Conservation (phyloP, 2,888 invertebrate species). For the Ophion obscuratus region DNA sequence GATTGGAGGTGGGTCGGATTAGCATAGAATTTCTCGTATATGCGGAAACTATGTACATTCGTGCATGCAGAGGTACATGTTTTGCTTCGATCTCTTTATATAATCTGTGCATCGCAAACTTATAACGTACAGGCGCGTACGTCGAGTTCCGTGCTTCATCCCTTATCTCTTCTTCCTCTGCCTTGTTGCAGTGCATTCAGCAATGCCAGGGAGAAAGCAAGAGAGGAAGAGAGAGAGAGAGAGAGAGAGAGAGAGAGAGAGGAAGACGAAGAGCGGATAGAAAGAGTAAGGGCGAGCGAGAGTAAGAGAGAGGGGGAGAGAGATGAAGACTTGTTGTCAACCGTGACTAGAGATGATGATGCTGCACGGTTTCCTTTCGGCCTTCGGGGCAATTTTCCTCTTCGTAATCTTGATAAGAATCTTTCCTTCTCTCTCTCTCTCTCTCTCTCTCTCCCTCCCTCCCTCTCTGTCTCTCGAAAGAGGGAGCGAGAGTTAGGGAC, state of each 20-base stretch:
- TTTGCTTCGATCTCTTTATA: conserved; percentile 48
- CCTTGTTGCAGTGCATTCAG: conserved; percentile 58
- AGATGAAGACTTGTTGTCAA: conserved; percentile 69
- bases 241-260: conserved; percentile 1
- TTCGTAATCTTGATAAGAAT: conserved; percentile 51
- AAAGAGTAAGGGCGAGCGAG: too few species aligned
- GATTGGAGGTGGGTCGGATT: background rate
- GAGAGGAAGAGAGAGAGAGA: conserved; percentile 10
- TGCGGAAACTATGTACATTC: conserved; percentile 6
- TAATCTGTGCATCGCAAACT: conserved; percentile 48
- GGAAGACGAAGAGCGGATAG: background rate
- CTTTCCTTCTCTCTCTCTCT: background rate
- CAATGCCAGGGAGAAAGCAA: conserved; percentile 10
- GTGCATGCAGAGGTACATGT: conserved; percentile 5
- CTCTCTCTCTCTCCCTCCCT: background rate
- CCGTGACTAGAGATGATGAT: conserved; percentile 61
- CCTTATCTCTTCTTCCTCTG: conserved; percentile 53
- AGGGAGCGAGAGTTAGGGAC: conserved; percentile 20
- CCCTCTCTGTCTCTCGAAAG: background rate
- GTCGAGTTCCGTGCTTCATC: conserved; percentile 49
- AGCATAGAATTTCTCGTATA: conserved; percentile 21
- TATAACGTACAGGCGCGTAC: conserved; percentile 36
- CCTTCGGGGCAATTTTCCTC: conserved; percentile 63
- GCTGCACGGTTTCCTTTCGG: conserved; percentile 56
- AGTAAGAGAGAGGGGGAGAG: conserved; percentile 18